Conservation (phyloP, 2,113 vertebrate species). For the Hemiprocne comata region DNA sequence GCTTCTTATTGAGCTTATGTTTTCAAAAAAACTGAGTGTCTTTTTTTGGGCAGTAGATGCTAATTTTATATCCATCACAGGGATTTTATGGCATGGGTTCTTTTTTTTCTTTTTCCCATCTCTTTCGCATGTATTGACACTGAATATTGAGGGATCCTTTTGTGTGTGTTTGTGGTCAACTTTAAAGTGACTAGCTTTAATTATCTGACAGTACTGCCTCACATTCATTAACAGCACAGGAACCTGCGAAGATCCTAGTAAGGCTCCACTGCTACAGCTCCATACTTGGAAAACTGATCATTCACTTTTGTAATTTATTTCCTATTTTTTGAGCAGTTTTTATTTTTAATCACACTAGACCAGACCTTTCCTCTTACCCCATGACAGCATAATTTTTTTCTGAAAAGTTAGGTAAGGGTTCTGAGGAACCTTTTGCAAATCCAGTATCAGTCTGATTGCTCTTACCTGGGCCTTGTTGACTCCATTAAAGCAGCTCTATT, state of each 20-base stretch:
- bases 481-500: neutral
- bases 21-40: neutral
- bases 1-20: neutral
- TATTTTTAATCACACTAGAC: neutral
- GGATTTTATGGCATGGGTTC: neutral
- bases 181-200: neutral
- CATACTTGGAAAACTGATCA: neutral
- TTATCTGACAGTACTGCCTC: neutral
- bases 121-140: neutral
- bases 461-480: neutral
- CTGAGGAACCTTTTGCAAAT: neutral
- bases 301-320: neutral
- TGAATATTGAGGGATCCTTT: neutral
- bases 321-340: neutral
- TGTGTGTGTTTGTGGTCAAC: neutral
- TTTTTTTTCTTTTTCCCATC: neutral
- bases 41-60: neutral
- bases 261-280: neutral
- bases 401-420: neutral
- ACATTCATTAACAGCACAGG: neutral
- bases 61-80: neutral
- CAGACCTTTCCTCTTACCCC: neutral
- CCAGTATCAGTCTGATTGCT: neutral
- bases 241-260: neutral
- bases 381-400: neutral